Conservation (phyloP, 2,888 invertebrate genomes). For the Dryomyza anilis region DNA sequence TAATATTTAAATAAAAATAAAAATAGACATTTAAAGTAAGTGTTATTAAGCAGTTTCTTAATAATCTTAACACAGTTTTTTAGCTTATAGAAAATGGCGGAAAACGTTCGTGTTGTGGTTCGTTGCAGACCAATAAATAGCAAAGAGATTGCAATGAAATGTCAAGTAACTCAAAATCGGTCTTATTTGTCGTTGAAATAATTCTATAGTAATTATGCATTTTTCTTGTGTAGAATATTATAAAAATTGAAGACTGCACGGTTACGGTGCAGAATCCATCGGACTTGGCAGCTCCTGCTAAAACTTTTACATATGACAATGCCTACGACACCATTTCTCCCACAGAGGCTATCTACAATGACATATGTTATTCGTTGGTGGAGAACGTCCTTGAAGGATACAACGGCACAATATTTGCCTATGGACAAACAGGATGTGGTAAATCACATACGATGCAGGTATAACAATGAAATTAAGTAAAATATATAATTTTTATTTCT, state of each 20-base stretch:
- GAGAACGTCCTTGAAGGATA: constrained; percentile 90
- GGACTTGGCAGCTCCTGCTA: constrained; percentile 67
- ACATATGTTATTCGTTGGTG: constrained; percentile 81
- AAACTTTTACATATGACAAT: constrained; percentile 83
- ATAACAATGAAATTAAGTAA: neutral
- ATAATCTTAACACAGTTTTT: too few species aligned
- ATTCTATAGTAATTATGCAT: neutral
- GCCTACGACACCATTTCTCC: constrained; percentile 77
- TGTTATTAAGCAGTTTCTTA: neutral
- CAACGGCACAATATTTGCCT: constrained; percentile 92
- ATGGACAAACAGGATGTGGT: constrained; percentile 91
- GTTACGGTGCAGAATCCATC: constrained; percentile 70
- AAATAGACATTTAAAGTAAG: neutral
- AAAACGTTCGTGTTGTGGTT: constrained; percentile 56
- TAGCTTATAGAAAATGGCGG: constrained; percentile 43
- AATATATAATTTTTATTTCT: neutral
- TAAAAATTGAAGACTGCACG: constrained; percentile 69
- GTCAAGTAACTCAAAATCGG: constrained; percentile 48
- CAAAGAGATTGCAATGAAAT: constrained; percentile 72
- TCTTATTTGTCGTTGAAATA: neutral
- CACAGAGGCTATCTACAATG: constrained; percentile 87
- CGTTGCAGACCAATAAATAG: constrained; percentile 83
- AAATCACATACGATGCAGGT: constrained; percentile 93
- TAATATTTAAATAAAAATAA: neutral
- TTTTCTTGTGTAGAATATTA: constrained; percentile 64